Evolutionary conservation across 2,888 invertebrate species (phyloP), one percentile per base, ranked within the genome.

Genomic region (Apamea monoglypha): DNA sequence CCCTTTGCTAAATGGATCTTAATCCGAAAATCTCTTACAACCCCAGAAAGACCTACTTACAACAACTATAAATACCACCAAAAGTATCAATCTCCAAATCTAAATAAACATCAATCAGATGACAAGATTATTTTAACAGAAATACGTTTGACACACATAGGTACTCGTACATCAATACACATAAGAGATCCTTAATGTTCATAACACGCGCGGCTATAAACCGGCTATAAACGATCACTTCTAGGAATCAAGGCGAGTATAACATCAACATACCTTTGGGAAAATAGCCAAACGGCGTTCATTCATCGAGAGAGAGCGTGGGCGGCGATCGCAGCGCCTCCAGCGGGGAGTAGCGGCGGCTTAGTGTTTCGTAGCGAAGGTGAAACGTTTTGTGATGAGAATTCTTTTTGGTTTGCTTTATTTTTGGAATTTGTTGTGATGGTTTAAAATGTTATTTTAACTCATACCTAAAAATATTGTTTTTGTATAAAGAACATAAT

Each of bases 331-430:
- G 86, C 81, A 87, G 95, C 95, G 95, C 95, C 80, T 88, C 91
- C 76, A 87, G 96, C 91, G 96, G 94, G 91, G 96, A 96, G 96
- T 96, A 96, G 96, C 95, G 89, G 91, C 79, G 92, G 83, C 91
- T 89, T 21, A 74, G 18, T 87, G 92, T 91, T 92, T 92, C 86
- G 79, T 87, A 69, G 88, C 80, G 32, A 68, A 32, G 50, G 80
- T 72, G 12, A 0, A 0, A 44, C 12, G 56, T n/a, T 59, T 59
- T 59, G 12, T 14, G 56, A 59, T n/a, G 56, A 59, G 12, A 59
- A 59, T 59, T 59, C 12, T 59, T 59, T n/a, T 59, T 4, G 1
- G 3, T 25, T 56, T n/a, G 12, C 21, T 56, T 56, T 56, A 1
- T n/a, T 56, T 59, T 59, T 59, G 12, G 5, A n/a, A n/a, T 59